phyloP scores from a whole-genome alignment of 1,140 invertebrate genomes.

The Diachasma alloeum region DNA sequence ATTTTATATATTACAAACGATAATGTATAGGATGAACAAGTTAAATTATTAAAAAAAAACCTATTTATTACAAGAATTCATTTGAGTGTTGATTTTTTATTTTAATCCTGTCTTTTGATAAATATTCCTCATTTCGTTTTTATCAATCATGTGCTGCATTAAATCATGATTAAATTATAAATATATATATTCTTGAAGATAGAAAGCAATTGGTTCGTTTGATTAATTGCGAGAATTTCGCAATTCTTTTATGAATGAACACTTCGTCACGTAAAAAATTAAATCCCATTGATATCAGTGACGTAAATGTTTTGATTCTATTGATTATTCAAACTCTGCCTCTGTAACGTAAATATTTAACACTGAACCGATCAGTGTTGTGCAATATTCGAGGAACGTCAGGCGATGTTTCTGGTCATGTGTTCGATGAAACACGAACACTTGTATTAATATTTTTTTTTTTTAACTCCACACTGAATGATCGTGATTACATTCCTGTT shows the following conservation, averaged over 20 bases:
- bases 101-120: no score
- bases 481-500: not conserved
- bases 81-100: not conserved
- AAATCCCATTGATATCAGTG: not conserved
- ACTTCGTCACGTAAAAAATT: not conserved
- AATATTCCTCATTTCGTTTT: not conserved
- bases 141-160: not conserved
- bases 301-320: not conserved
- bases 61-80: slow-evolving; percentile 45
- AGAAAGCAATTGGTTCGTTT: no score
- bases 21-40: slow-evolving; percentile 42
- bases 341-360: slow-evolving; percentile 29
- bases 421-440: not conserved
- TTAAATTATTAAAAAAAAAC: slow-evolving; percentile 52
- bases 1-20: slow-evolving; percentile 36
- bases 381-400: slow-evolving; percentile 4
- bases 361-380: slow-evolving; percentile 27
- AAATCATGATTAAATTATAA: no score
- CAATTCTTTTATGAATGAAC: not conserved
- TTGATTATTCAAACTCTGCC: not conserved
- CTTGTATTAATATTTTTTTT: not conserved
- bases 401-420: not conserved
- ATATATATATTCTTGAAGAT: no score
- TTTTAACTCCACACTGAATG: not conserved
- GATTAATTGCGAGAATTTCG: not conserved